Base-by-base conservation (phyloP, 2,113 vertebrate species). In the Noctilio leporinus region DNA sequence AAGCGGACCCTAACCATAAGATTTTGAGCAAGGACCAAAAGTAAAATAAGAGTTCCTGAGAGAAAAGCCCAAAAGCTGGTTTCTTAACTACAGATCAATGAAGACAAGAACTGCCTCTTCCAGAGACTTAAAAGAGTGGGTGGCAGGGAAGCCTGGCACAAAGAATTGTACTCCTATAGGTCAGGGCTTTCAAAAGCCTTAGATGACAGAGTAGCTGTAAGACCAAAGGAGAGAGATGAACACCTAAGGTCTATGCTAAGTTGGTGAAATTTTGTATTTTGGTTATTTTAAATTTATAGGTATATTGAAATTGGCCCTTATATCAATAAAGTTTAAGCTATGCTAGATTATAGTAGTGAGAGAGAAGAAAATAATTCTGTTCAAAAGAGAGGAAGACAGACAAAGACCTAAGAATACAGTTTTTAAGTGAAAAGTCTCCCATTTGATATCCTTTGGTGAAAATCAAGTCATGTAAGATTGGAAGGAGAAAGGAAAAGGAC, bases 61-160 rank as follows among this genome's bases (percentile, higher is more conserved):
- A 91, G 35, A 89, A 91, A 67, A 78, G 30, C 38, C 35, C 45
- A 55, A 77, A 89, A 67, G 55, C 43, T 53, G 26, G 55, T 59
- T 28, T 94, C 47, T 17, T 33, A 12, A 80, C 28, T 64, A 92
- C 45, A 81, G 43, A 30, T 45, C 45, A 65, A 35, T 26, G 43
- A 6, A 93, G 91, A 84, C 45, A 93, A 95, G 24, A 86, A 62
- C 43, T 33, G 92, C 38, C 91, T 89, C 73, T 86, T 64, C 49
- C 45, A 64, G 57, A 49, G n/a, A 17, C 33, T 57, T 57, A 77
- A 62, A 22, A 82, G 26, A 82, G 43, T 78, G 43, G 94, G 57
- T 73, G 14, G 83, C 76, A 82, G 30, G 40, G 53, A 17, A 90
- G 40, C 47, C 69, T 90, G 24, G 4, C 59, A 59, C 51, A 53